phyloP scores from a whole-genome alignment of 2,888 invertebrate genomes.

The Leptarthrus brevirostris region DNA sequence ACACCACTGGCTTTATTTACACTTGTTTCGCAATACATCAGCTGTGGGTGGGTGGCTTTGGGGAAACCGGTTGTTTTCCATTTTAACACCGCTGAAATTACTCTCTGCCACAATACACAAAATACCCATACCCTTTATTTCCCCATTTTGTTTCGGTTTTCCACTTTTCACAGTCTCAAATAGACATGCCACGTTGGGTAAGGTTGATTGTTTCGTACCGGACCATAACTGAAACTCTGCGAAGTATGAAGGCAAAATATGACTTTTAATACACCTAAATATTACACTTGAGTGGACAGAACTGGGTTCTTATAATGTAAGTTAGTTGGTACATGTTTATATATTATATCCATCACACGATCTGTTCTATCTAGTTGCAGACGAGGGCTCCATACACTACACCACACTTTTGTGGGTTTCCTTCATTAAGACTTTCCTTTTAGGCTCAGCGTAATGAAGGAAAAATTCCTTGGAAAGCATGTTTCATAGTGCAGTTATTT shows the following conservation, averaged over 20 bases:
- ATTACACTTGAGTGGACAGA: conserved; percentile 33
- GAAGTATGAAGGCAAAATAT: conserved; percentile 24
- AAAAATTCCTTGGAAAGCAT: conserved; percentile 20
- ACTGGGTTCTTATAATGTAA: conserved; percentile 13
- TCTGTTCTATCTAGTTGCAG: not conserved
- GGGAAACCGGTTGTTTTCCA: conserved; percentile 26
- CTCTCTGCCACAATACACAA: conserved; percentile 43
- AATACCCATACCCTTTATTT: conserved; percentile 12
- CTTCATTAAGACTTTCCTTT: conserved; percentile 36
- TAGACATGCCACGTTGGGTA: conserved; percentile 11
- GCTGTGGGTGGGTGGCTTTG: conserved; percentile 21
- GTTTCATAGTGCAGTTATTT: conserved; percentile 3
- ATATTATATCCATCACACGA: conserved; percentile 9
- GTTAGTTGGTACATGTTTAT: conserved; percentile 7
- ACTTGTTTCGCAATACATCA: conserved; percentile 45
- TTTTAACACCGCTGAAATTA: not conserved
- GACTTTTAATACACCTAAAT: conserved; percentile 46
- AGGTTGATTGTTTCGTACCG: conserved; percentile 33
- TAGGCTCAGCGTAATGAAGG: conserved; percentile 28
- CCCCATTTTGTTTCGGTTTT: conserved; percentile 37
- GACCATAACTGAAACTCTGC: conserved; percentile 10
- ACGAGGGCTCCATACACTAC: not conserved
- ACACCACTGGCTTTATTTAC: conserved; percentile 56
- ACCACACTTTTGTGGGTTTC: not conserved
- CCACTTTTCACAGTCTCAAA: conserved; percentile 23